Base-by-base conservation (phyloP, 1,140 invertebrate species). In the Aphis craccivora region DNA sequence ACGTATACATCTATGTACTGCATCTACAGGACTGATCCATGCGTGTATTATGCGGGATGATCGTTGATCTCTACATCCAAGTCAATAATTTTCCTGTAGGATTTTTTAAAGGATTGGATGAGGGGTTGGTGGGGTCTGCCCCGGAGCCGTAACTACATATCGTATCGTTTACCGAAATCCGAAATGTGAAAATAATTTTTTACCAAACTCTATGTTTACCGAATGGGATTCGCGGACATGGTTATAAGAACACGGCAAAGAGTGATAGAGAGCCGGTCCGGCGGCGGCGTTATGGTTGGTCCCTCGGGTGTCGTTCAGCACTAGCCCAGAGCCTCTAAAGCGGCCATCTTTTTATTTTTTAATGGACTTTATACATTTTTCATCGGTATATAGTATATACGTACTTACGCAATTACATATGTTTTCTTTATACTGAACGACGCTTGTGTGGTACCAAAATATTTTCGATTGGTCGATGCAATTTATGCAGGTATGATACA, bases 351-450 rank as follows among this genome's bases (percentile, higher is more conserved):
- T 67, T 90, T 90, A 43, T 90, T 67, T 90, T 90, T 60, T 67
- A 60, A 90, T 35, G 89, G 37, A 67, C 55, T 60, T 90, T 90
- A 67, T 67, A 90, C 8, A 67, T 90, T 67, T 43, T 90, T 90
- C 53, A 67, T 67, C 35, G 55, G 51, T 67, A 9, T 30, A 30
- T 45, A 4, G 51, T 67, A 9, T 30, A 30, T 45, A 4, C 35
- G 9, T 53, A 89, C n/a, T 48, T 53, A 88, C 86, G 18, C 86
- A 88, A 48, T 88, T 88, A 89, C 45, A 51, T 20, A 48, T 48
- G 87, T 51, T 51, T 88, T 88, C 20, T 88, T 48, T n/a, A 51
- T 23, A 53, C 20, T 3, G 7, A 20, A 23, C 20, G 30, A 11
- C 8, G 83, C 30, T n/a, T n/a, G 60, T 23, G 30, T 6, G 60